Base-by-base conservation (phyloP, 2,888 invertebrate genomes). In the Cotesia congregata region DNA sequence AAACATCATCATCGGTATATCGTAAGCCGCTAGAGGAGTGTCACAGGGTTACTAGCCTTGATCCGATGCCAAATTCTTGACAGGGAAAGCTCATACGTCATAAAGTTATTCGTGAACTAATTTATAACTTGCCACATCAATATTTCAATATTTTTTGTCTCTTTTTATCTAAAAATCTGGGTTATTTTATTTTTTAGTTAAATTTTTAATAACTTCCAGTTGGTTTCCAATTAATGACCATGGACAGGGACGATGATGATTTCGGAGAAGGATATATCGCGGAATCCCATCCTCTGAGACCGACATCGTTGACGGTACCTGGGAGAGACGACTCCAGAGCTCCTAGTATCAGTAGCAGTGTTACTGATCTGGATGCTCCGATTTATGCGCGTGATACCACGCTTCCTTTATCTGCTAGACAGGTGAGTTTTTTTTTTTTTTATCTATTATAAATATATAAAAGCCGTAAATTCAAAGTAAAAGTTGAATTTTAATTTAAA, bases 321-420 rank as follows among this genome's bases (percentile, higher is more conserved):
- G 84, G 83, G 6, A 85, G 86, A 62, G 79, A 86, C 38, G 85
- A 88, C 12, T 90, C 88, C 20, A 85, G 91, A 73, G 90, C 90
- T 65, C 87, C 90, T 1, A 91, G 91, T 82, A 90, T 92, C 80
- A 91, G 92, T 39, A 92, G 92, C 80, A 91, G 90, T 82, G 90
- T 92, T 78, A 92, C 91, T 82, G 92, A 92, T 83, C 86, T 92
- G 85, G 92, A 92, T 80, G 91, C 91, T 64, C 92, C 92, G n/a
- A 92, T 92, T 80, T 92, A 92, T 80, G 86, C 88, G 67, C 86
- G 90, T 20, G 88, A 90, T 75, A 89, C 89, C 1, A 88, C 89
- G 62, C 76, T 88, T 79, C 89, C 88, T 1, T 76, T 89, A 1
- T 85, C 85, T 0, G 83, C 85, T 17, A 84, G 82, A 78, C 83